Conservation (phyloP, 2,113 vertebrate species). For the Galemys pyrenaicus region DNA sequence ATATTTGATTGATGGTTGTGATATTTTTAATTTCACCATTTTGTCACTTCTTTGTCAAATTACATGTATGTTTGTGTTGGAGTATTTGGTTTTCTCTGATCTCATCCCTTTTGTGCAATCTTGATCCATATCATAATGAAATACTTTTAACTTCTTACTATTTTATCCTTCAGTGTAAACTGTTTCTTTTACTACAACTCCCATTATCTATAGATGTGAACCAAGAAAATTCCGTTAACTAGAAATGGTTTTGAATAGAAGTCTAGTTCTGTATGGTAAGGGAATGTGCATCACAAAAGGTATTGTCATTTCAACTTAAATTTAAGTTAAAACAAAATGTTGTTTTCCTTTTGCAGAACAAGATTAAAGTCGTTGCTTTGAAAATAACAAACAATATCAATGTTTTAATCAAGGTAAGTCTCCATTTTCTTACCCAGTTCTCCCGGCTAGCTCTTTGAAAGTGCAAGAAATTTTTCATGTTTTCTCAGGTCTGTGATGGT, state of each 20-base stretch:
- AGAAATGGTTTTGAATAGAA: not conserved
- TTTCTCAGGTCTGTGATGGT: not conserved
- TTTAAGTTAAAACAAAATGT: not conserved
- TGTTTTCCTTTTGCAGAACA: constrained; percentile 90
- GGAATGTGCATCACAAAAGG: not conserved
- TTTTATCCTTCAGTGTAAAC: constrained; percentile 3
- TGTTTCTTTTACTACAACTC: constrained; percentile 34
- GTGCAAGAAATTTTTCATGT: not conserved
- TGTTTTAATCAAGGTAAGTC: constrained; percentile 96
- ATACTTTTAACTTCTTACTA: constrained; percentile 44
- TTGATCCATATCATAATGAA: constrained; percentile 4
- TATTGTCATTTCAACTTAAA: constrained; percentile 54
- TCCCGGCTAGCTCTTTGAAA: not conserved
- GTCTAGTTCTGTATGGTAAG: not conserved
- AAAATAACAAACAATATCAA: constrained; percentile 99
- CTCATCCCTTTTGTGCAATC: not conserved
- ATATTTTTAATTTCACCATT: not conserved
- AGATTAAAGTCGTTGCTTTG: constrained; percentile 99
- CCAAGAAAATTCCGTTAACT: no score
- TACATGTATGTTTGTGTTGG: not conserved
- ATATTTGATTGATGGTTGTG: not conserved
- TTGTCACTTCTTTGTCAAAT: not conserved
- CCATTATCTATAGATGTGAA: no score
- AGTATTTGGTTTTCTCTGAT: not conserved
- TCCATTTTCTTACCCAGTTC: not conserved